Conservation (phyloP, 2,888 invertebrate species). For the Athalia cordata region DNA sequence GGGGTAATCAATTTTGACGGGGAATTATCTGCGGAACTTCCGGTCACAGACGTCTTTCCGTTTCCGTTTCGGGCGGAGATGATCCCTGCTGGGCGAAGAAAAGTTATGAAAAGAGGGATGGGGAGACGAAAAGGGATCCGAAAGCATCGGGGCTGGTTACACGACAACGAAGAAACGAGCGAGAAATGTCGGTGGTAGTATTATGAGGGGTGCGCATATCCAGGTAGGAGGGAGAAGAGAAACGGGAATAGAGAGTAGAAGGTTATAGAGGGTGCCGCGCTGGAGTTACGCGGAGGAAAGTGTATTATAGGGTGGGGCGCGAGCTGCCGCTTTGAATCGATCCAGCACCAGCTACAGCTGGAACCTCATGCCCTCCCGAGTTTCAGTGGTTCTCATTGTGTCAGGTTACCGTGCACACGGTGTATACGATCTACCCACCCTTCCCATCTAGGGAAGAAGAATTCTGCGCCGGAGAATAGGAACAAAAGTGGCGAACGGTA, state of each 20-base stretch:
- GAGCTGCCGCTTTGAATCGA: conserved; percentile 72
- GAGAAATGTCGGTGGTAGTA: conserved; percentile 51
- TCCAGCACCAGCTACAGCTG: conserved; percentile 67
- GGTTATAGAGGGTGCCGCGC: conserved; percentile 32
- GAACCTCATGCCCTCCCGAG: conserved; percentile 58
- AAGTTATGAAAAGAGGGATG: conserved; percentile 16
- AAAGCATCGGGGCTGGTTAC: conserved; percentile 2
- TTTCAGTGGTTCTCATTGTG: conserved; percentile 65
- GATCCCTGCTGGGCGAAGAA: not conserved
- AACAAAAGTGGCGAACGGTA: not conserved
- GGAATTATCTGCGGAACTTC: conserved; percentile 30
- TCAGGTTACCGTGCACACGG: conserved; percentile 12
- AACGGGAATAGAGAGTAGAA: conserved; percentile 17
- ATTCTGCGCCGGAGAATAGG: not conserved
- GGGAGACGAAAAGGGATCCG: not conserved
- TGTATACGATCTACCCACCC: not conserved
- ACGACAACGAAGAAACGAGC: conserved; percentile 20
- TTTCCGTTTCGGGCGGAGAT: not conserved
- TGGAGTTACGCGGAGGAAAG: conserved; percentile 61
- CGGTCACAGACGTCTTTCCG: conserved; percentile 28
- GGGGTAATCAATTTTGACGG: not conserved
- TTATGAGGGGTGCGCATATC: conserved; percentile 44
- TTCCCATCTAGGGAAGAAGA: not conserved
- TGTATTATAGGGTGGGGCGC: conserved; percentile 69
- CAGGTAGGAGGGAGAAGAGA: conserved; percentile 20